A percentile compares a stretch with the other conserved stretches of the same genome.
phyloP scores from a whole-genome alignment of 2,888 invertebrate species.

The Drosophila greeni region DNA sequence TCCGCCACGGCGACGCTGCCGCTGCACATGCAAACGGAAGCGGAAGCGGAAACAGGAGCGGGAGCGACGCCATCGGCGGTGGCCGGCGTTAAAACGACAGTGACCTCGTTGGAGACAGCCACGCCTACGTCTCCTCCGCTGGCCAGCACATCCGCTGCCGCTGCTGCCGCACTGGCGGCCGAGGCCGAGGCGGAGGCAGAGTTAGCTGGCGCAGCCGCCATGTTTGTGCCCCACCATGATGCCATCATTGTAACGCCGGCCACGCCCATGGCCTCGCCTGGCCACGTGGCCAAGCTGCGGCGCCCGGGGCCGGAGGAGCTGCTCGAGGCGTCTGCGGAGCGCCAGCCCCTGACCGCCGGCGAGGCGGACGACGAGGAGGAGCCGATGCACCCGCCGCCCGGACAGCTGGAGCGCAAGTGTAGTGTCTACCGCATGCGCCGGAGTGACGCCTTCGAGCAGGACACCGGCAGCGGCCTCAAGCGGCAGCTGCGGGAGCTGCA shows the following conservation, averaged over 20 bases:
- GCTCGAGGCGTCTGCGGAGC: constrained; percentile 60
- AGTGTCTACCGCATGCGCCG: constrained; percentile 79
- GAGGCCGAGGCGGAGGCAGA: constrained; percentile 49
- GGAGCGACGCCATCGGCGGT: constrained; percentile 75
- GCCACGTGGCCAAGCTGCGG: constrained; percentile 73
- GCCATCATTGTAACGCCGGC: constrained; percentile 79
- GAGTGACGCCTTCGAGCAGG: constrained; percentile 74
- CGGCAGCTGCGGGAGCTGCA: constrained; percentile 75
- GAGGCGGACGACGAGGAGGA: constrained; percentile 64
- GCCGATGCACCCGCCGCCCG: constrained; percentile 68
- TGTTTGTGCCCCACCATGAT: constrained; percentile 73
- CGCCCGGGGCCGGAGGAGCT: constrained; percentile 54
- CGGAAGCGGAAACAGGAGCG: constrained; percentile 76
- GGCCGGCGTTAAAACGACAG: constrained; percentile 63
- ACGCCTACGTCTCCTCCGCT: constrained; percentile 52
- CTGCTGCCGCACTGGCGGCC: constrained; percentile 48
- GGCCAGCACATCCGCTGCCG: constrained; percentile 62
- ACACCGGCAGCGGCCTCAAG: constrained; percentile 58
- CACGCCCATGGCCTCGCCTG: constrained; percentile 79
- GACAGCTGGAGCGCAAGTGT: constrained; percentile 78
- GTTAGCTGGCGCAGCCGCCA: constrained; percentile 53
- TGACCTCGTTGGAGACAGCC: constrained; percentile 56
- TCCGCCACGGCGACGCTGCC: constrained; percentile 79
- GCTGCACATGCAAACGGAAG: constrained; percentile 76
- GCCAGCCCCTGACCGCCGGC: constrained; percentile 64